Conservation (phyloP, 2,113 vertebrate species). For the Solea solea region DNA sequence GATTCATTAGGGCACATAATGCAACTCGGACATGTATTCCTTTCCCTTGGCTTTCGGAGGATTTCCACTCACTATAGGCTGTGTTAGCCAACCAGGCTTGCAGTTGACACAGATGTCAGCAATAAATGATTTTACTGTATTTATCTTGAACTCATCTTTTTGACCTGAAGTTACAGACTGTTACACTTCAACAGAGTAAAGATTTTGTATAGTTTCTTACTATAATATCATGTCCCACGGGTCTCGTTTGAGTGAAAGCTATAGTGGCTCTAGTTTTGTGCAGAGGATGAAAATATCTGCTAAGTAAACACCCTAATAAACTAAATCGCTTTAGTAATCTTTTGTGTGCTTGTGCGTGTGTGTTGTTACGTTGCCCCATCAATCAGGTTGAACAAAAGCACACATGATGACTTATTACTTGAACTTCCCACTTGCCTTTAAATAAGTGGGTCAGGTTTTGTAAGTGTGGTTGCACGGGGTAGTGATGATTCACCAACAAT, state of each 20-base stretch:
- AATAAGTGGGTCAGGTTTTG: neutral
- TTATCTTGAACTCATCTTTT: neutral
- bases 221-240: constrained; percentile 9
- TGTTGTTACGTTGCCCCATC: constrained; percentile 26
- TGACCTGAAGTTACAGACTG: neutral
- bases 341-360: no score
- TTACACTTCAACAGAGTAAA: neutral
- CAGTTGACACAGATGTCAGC: neutral
- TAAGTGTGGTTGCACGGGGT: no score
- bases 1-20: constrained; percentile 25
- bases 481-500: no score
- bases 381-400: constrained; percentile 22
- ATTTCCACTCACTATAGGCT: neutral
- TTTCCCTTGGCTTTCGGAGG: constrained; percentile 16
- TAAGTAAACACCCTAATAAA: no score
- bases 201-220: neutral
- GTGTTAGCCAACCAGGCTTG: neutral
- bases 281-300: no score
- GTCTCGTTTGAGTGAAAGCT: neutral
- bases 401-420: constrained; percentile 15
- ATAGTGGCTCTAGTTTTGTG: no score
- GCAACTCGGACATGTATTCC: neutral
- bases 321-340: no score
- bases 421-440: neutral
- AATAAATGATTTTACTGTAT: neutral